Percentiles rank a stretch among this genome's conserved stretches.
These are phyloP conservation scores for Alentia gelatinosa DNA, from an alignment of 2,888 invertebrate genomes.

Conservation along the genomic window DNA sequence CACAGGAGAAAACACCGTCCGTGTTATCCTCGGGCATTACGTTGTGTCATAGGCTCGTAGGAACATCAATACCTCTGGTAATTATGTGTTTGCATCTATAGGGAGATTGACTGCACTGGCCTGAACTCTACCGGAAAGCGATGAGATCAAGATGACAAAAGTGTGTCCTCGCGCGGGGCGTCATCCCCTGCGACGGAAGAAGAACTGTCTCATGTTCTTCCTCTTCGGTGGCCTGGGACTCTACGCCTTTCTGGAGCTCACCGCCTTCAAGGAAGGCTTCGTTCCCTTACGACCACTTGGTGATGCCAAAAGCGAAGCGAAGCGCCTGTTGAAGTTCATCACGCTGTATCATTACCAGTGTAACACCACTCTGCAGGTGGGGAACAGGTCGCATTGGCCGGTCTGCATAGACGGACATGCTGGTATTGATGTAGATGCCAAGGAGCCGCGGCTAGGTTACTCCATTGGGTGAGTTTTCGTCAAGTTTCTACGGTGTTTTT, in stretches of 20 bases:
- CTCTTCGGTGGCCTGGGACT: conserved; percentile 47
- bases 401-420: conserved; percentile 72
- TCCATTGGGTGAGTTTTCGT: conserved; percentile 75
- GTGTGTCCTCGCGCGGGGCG: conserved; percentile 58
- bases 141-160: conserved; percentile 45
- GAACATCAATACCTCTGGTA: too few relatives aligned
- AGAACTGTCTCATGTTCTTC: conserved; percentile 56
- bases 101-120: too few relatives aligned
- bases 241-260: conserved; percentile 59
- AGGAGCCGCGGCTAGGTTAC: conserved; percentile 69
- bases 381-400: conserved; percentile 73
- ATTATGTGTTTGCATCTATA: too few relatives aligned
- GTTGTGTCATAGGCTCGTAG: too few relatives aligned
- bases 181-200: conserved; percentile 60
- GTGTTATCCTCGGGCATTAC: too few relatives aligned
- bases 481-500: too few relatives aligned
- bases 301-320: conserved; percentile 75
- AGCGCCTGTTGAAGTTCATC: conserved; percentile 74
- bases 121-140: neutral
- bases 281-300: conserved; percentile 73
- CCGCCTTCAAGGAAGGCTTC: conserved; percentile 66
- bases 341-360: conserved; percentile 75
- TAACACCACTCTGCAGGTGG: conserved; percentile 71
- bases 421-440: conserved; percentile 70
- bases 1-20: too few relatives aligned